These are phyloP conservation scores for Lepidocyrtinus sp. DNA, from an alignment of 2,888 invertebrate species.

Conservation along the genomic window DNA sequence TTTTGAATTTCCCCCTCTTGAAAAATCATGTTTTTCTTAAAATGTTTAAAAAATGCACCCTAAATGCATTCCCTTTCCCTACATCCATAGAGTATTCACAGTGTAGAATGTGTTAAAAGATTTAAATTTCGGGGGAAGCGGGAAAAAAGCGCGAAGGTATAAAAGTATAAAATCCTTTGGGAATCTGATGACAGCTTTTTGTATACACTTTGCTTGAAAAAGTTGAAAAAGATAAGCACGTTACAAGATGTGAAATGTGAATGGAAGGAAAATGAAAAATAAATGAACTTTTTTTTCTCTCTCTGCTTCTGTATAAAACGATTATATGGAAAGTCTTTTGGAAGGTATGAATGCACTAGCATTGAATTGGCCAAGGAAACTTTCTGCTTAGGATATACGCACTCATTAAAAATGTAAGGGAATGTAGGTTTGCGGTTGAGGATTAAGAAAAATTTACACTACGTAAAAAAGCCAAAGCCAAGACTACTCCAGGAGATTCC, in stretches of 20 bases:
- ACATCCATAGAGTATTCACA: no score
- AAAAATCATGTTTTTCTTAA: no score
- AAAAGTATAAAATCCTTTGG: background rate
- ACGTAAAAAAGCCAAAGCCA: background rate
- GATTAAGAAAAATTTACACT: background rate
- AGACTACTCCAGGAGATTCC: background rate
- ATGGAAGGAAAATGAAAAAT: conserved; percentile 35
- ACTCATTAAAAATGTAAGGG: background rate
- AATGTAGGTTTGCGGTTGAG: background rate
- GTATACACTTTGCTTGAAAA: no score
- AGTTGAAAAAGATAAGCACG: background rate
- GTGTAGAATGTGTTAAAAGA: conserved; percentile 37
- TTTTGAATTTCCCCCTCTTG: background rate
- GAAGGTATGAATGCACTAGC: no score
- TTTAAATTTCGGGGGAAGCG: conserved; percentile 34
- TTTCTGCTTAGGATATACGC: no score
- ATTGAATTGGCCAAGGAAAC: no score
- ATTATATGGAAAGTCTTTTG: conserved; percentile 21
- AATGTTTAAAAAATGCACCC: background rate
- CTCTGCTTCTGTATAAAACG: conserved; percentile 11
- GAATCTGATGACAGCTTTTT: conserved; percentile 12
- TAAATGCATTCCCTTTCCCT: background rate
- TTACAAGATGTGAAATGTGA: background rate
- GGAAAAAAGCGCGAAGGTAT: background rate
- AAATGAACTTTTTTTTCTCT: conserved; percentile 49